Base-by-base conservation (phyloP, 2,797 vertebrate species). In the Poeciliopsis gracilis region DNA sequence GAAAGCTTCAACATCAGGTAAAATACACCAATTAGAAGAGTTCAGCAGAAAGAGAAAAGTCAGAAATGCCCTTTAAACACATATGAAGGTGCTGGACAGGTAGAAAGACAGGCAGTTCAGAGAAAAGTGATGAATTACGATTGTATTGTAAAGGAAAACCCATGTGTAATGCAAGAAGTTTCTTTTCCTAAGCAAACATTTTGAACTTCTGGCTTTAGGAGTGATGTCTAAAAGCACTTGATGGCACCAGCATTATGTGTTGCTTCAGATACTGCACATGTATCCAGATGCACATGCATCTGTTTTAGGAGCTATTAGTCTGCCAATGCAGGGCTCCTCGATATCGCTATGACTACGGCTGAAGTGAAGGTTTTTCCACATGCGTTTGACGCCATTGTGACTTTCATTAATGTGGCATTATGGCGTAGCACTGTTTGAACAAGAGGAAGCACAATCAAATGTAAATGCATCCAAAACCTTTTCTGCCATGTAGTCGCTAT, bases 211-310 rank as follows among this genome's bases (percentile, higher is more conserved):
- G 71, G 53, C 81, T 55, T 43, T n/a, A 72, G 55, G 73, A 33
- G 66, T 59, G 73, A 63, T 73, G n/a, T 43, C 59, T 78, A 82
- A 80, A 79, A 82, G 89, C 93, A 93, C 92, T 94, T 94, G 94
- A 86, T 94, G 94, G 93, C 94, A 94, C 90, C 86, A 92, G 80
- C 23, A 0, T 12, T 74, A 25, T 77, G 63, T 63, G 80, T 70
- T 30, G 55, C 67, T 73, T 77, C 5, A 20, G 28, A 59, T 46
- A 20, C 82, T 76, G 8, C 36, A 41, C 46, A 45, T 20, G 61
- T 4, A 57, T 36, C 55, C 72, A 67, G 25, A 63, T 28, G 69
- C 33, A 77, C 43, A 41, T 11, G 43, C 13, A 16, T 11, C 10
- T 5, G 36, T 15, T 82, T 46, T 49, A 53, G 76, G 36, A 63